Evolutionary conservation across 2,113 vertebrate genomes (phyloP).

Genomic region (Taxidea taxus): DNA sequence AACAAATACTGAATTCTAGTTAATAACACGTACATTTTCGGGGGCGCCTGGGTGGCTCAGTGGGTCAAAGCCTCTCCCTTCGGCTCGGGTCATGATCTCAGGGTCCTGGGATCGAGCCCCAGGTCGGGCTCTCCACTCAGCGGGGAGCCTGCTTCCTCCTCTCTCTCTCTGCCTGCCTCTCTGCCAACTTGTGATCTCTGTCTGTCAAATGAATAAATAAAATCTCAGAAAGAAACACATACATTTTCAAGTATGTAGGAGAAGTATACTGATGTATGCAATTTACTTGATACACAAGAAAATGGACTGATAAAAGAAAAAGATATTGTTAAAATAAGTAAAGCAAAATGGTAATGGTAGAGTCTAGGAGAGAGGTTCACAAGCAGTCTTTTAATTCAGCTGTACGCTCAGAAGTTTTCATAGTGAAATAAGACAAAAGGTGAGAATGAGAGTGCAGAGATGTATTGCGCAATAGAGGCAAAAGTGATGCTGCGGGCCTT

Average conservation of each 20-base stretch:
- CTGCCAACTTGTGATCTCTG: no score
- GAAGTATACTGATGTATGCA: background rate
- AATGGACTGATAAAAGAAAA: background rate
- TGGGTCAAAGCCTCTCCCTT: no score
- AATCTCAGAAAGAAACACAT: no score
- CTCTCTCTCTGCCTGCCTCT: no score
- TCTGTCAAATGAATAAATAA: no score
- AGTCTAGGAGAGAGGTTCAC: background rate
- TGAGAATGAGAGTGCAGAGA: background rate
- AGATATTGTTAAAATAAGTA: background rate
- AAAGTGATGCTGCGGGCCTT: background rate
- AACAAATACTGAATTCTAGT: background rate
- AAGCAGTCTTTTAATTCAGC: background rate
- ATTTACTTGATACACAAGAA: background rate
- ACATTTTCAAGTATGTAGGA: background rate
- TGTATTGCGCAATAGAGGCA: background rate
- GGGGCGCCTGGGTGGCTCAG: no score
- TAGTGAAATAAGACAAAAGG: background rate
- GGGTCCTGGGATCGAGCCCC: no score
- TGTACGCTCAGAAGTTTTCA: background rate
- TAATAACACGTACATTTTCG: background rate
- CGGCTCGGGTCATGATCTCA: no score
- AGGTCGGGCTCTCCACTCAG: no score
- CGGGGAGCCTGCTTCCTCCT: no score
- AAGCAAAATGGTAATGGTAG: background rate